A percentile compares a stretch with the other conserved stretches of the same genome.
These are phyloP conservation scores for Ethmia dodecea DNA, from an alignment of 2,888 invertebrate species.

Conservation along the genomic window DNA sequence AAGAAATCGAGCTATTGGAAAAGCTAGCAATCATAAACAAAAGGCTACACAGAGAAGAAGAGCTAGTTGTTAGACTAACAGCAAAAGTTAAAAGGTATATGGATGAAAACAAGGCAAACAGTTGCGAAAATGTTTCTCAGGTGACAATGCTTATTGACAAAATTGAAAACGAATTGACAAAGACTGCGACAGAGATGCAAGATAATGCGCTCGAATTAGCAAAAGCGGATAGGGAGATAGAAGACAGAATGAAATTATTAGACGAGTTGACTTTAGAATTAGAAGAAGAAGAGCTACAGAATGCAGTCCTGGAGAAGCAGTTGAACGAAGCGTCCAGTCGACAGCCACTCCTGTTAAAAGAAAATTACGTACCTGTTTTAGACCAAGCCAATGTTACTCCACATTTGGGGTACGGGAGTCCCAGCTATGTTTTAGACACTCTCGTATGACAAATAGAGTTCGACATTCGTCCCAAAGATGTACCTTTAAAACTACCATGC, in stretches of 20 bases:
- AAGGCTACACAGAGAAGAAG: slow-evolving; percentile 84
- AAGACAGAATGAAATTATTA: slow-evolving; percentile 70
- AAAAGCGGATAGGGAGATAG: slow-evolving; percentile 70
- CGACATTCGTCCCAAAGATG: slow-evolving; percentile 38
- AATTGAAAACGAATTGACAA: slow-evolving; percentile 71
- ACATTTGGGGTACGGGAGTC: slow-evolving; percentile 28
- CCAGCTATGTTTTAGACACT: slow-evolving; percentile 61
- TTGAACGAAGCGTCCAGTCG: slow-evolving; percentile 64
- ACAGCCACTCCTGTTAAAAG: slow-evolving; percentile 64
- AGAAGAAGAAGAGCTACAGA: slow-evolving; percentile 69
- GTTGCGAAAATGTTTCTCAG: slow-evolving; percentile 68
- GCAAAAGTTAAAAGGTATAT: slow-evolving; percentile 80
- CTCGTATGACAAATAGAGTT: slow-evolving; percentile 60
- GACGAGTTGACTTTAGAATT: slow-evolving; percentile 74
- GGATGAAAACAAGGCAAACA: slow-evolving; percentile 69
- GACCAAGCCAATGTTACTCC: slow-evolving; percentile 32
- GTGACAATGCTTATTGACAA: slow-evolving; percentile 66
- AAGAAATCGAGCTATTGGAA: slow-evolving; percentile 85
- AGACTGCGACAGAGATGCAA: slow-evolving; percentile 72
- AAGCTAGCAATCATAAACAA: slow-evolving; percentile 85
- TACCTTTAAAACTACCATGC: slow-evolving; percentile 39
- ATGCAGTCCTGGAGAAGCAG: slow-evolving; percentile 65
- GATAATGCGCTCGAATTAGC: slow-evolving; percentile 68
- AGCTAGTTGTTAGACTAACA: slow-evolving; percentile 81
- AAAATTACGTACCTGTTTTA: slow-evolving; percentile 65